Evolutionary conservation across 1,140 invertebrate species (phyloP), one percentile per base, ranked within the genome.

Genomic region (Luehdorfia chinensis): DNA sequence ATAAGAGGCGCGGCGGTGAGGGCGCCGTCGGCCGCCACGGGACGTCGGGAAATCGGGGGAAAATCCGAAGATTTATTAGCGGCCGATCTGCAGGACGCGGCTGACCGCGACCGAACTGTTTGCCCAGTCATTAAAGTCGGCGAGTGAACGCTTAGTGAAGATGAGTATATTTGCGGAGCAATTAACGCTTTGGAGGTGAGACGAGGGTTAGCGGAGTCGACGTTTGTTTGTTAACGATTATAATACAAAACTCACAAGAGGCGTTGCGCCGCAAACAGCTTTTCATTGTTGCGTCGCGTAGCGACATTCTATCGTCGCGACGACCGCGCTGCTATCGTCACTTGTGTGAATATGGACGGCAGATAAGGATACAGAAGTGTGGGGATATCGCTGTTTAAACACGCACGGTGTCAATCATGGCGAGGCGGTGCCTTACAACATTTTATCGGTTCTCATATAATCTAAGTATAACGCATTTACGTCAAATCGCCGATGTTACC

Each of bases 381-480:
- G 64, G 41, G 50, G 54, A 56, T 80, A 84, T 77, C 75, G 44
- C 32, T 66, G 61, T 62, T 66, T 59, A 83, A 80, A 84, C 76
- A 83, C 48, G 60, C 63, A 54, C 57, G 36, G 66, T 80, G 78
- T 84, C 80, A 84, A 80, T 83, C 78, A 84, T 64, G 51, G 58
- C 71, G 55, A 71, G 70, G 80, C 80, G 80, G 80, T 70, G 51
- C 78, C 69, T 84, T 73, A 80, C 71, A 75, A 79, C 64, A 65
- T 74, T 70, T 79, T 83, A 83, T 83, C 78, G 55, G 59, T 73
- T 75, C 68, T 78, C 75, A 74, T 66, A 79, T 79, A 80, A 80
- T 77, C 77, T 75, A 73, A 71, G 61, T 76, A 74, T 74, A 76
- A 80, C 75, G 73, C 76, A 83, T 84, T 83, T 84, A 76, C 77